phyloP scores from a whole-genome alignment of 2,113 vertebrate species.

The Lota lota region DNA sequence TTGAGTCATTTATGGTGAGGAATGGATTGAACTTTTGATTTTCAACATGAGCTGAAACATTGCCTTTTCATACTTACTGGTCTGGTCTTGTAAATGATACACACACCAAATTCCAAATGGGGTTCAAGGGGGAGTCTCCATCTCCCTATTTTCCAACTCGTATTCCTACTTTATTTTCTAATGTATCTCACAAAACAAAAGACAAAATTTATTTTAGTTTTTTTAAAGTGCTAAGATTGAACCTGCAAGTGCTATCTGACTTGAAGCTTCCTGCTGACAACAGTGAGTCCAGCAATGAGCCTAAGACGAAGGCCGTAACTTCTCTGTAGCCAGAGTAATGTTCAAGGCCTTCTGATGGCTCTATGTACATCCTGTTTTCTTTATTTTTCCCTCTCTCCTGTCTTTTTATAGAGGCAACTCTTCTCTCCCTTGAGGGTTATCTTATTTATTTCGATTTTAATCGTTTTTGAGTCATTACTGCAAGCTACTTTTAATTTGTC shows the following conservation, averaged over 20 bases:
- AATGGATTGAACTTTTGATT: too few relatives aligned
- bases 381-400: constrained; percentile 42
- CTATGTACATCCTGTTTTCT: constrained; percentile 21
- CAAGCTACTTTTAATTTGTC: constrained; percentile 70
- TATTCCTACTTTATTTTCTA: too few relatives aligned
- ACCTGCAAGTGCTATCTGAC: too few relatives aligned
- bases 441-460: constrained; percentile 65
- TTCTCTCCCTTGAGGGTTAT: constrained; percentile 52
- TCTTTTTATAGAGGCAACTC: constrained; percentile 46
- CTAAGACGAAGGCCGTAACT: constrained; percentile 72
- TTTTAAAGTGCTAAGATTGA: not conserved
- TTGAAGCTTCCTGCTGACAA: constrained; percentile 54
- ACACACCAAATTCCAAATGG: too few relatives aligned
- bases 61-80: too few relatives aligned
- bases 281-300: constrained; percentile 55
- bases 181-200: not conserved
- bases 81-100: too few relatives aligned
- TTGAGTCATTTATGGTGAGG: too few relatives aligned
- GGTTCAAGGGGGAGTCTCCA: too few relatives aligned
- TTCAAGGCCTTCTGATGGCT: constrained; percentile 72
- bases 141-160: too few relatives aligned
- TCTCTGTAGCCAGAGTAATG: constrained; percentile 46
- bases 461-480: constrained; percentile 65
- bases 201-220: not conserved
- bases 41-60: too few relatives aligned